Base-by-base conservation (phyloP, 1,140 invertebrate species). In the Bemisia tabaci region DNA sequence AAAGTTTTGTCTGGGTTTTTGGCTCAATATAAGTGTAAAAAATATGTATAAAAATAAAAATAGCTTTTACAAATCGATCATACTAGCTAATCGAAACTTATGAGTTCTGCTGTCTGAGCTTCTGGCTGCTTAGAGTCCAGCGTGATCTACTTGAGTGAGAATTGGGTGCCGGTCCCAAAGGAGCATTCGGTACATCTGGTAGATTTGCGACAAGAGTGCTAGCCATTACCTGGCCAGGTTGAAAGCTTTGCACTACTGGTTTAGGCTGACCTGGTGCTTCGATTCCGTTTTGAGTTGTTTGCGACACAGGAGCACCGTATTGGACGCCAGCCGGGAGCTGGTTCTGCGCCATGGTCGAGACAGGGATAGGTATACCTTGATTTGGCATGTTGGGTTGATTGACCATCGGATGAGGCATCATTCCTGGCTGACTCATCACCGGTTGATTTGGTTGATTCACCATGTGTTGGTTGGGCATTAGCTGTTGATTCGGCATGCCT, bases 21-120 rank as follows among this genome's bases (percentile, higher is more conserved):
- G n/a, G n/a, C n/a, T n/a, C n/a, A n/a, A n/a, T n/a, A n/a, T n/a
- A n/a, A n/a, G n/a, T n/a, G n/a, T n/a, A n/a, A n/a, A n/a, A n/a
- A n/a, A n/a, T n/a, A n/a, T n/a, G n/a, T n/a, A n/a, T n/a, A n/a
- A n/a, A n/a, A n/a, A n/a, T n/a, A n/a, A n/a, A n/a, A n/a, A n/a
- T n/a, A n/a, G n/a, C n/a, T n/a, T n/a, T n/a, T n/a, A n/a, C n/a
- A n/a, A 24, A 39, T 21, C 24, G 2, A 62, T 66, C 58, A 59
- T 26, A 59, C 22, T 1, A 24, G 22, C 62, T 26, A 67, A 59
- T 67, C 66, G 23, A 67, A 67, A 63, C 66, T 67, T 21, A 67
- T 67, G 22, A 67, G 59, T 22, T 67, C 66, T 22, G 66, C 66
- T 22, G 63, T 62, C n/a, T 22, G 48, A 1, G 60, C 60, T 62